phyloP scores from a whole-genome alignment of 23 tunicate genomes.

The Ciona savignyi region DNA sequence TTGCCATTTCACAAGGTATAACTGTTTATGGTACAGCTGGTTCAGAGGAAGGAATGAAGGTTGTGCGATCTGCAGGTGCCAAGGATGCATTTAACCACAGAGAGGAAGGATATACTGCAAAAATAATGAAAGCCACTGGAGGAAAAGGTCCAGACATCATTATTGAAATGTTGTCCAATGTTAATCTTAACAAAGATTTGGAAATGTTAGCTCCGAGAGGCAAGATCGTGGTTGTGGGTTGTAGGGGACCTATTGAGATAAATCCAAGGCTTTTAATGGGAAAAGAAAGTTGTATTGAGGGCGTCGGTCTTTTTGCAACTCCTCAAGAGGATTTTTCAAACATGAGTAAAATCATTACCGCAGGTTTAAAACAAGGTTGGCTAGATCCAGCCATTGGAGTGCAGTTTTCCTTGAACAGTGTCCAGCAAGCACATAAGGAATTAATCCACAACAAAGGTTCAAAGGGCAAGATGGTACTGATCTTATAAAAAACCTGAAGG shows the following conservation, averaged over 20 bases:
- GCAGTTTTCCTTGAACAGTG: slow-evolving; percentile 50
- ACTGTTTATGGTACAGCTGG: slow-evolving; percentile 81
- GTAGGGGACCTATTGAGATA: slow-evolving; percentile 73
- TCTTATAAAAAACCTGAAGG: slow-evolving; percentile 39
- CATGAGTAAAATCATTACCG: slow-evolving; percentile 30
- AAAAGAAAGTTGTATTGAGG: slow-evolving; percentile 57
- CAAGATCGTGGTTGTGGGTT: slow-evolving; percentile 50
- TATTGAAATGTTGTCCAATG: slow-evolving; percentile 83
- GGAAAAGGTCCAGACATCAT: slow-evolving; percentile 56
- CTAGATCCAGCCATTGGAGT: slow-evolving; percentile 46
- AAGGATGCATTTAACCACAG: slow-evolving; percentile 54
- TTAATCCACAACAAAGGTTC: slow-evolving; percentile 58
- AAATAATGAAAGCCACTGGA: slow-evolving; percentile 36
- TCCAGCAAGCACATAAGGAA: slow-evolving; percentile 60
- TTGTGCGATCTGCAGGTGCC: slow-evolving; percentile 24
- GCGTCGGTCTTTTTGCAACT: slow-evolving; percentile 31
- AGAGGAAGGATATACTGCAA: slow-evolving; percentile 59
- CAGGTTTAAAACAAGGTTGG: slow-evolving; percentile 58
- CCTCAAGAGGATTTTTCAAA: slow-evolving; percentile 37
- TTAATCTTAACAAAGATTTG: slow-evolving; percentile 62
- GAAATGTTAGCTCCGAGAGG: slow-evolving; percentile 58
- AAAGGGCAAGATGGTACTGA: slow-evolving; percentile 75
- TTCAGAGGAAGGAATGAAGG: slow-evolving; percentile 50
- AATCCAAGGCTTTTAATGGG: slow-evolving; percentile 76
- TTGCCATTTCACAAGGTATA: slow-evolving; percentile 64